phyloP scores from a whole-genome alignment of 2,888 invertebrate genomes.

The Agrochola circellaris region DNA sequence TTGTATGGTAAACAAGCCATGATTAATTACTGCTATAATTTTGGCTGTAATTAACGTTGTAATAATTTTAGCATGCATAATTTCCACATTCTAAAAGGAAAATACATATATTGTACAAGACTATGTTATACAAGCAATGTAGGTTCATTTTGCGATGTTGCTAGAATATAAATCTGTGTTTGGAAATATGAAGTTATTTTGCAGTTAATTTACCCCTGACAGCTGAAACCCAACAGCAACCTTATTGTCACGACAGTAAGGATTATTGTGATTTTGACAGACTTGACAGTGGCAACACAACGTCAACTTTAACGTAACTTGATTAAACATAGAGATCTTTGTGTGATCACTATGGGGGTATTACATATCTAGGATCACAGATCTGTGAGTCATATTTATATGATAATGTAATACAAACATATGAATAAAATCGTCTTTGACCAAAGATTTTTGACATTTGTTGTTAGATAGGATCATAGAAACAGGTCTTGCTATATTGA shows the following conservation, averaged over 20 bases:
- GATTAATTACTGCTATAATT: slow-evolving; percentile 63
- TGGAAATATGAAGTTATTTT: neutral
- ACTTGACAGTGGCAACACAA: neutral
- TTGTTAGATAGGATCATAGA: too few species aligned
- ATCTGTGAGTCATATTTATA: too few species aligned
- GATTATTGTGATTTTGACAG: too few species aligned
- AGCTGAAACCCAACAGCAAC: neutral
- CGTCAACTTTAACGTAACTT: neutral
- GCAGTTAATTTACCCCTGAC: too few species aligned
- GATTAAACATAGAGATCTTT: neutral
- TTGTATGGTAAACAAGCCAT: slow-evolving; percentile 57
- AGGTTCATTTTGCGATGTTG: neutral
- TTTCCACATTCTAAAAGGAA: slow-evolving; percentile 37
- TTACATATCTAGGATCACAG: too few species aligned
- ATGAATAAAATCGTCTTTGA: too few species aligned
- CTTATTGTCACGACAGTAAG: neutral
- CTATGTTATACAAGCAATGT: slow-evolving; percentile 2
- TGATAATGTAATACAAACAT: too few species aligned
- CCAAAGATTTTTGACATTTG: too few species aligned
- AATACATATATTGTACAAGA: slow-evolving; percentile 61
- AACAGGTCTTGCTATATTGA: too few species aligned
- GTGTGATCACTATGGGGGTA: too few species aligned
- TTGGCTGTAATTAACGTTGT: slow-evolving; percentile 35
- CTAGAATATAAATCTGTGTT: neutral
- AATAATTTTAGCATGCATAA: slow-evolving; percentile 50